Base-by-base conservation (phyloP, 2,888 invertebrate species). In the Onchidella celtica region DNA sequence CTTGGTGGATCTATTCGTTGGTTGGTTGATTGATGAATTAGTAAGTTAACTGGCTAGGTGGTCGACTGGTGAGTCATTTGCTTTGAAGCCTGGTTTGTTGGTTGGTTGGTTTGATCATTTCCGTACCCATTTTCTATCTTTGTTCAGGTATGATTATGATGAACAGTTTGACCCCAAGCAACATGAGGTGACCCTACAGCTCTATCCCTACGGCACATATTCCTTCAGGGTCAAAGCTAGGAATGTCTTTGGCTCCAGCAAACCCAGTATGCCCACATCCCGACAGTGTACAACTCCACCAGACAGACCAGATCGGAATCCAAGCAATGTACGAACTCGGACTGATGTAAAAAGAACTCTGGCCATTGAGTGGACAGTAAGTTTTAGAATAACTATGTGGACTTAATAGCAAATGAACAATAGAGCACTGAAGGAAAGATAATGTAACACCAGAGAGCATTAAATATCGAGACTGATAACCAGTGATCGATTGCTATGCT, bases 111-210 rank as follows among this genome's bases (percentile, higher is more conserved):
- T n/a, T n/a, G n/a, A n/a, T n/a, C n/a, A n/a, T n/a, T n/a, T n/a
- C n/a, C n/a, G n/a, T n/a, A n/a, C n/a, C n/a, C n/a, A n/a, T n/a
- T n/a, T n/a, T n/a, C n/a, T n/a, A n/a, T n/a, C n/a, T n/a, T n/a
- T n/a, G n/a, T 17, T 11, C 0, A 99, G 99, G 99, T 85, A 87
- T 65, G 87, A 88, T 73, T 88, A 88, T 75, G 86, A 87, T 34
- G 87, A 88, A 65, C 85, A 87, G 81, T 87, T 89, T 59, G 79
- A 84, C 21, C 85, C 83, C 68, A 83, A 84, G 2, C n/a, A n/a
- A n/a, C 82, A 84, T 32, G 82, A 82, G 55, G 84, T 87, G 4
- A 84, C 85, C 65, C 81, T 91, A 34, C 86, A 88, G 72, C 82
- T 91, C 68, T 89, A 91, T 9, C 92, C 93, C 2, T 93, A 90